Evolutionary conservation across 2,113 vertebrate species (phyloP).

Genomic region (Hypomesus transpacificus): DNA sequence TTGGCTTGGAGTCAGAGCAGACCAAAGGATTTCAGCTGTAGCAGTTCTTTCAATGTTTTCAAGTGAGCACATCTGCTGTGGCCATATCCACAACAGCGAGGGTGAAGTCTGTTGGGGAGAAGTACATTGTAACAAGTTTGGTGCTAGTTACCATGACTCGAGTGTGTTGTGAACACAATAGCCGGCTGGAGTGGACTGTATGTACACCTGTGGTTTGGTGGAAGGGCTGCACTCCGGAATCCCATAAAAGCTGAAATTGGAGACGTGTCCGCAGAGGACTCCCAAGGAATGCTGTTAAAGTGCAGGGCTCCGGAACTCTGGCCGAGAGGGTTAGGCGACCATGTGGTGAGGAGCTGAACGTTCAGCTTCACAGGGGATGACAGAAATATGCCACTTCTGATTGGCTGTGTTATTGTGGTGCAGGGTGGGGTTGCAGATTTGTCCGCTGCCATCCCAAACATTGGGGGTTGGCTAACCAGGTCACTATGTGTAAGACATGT

Average conservation of each 20-base stretch:
- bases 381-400: slow-evolving; percentile 29
- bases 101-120: not conserved
- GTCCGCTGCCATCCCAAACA: slow-evolving; percentile 29
- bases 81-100: not conserved
- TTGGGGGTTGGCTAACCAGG: slow-evolving; percentile 10
- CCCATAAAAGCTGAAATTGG: slow-evolving; percentile 56
- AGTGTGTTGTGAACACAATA: slow-evolving; percentile 38
- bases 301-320: slow-evolving; percentile 34
- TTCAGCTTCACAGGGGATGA: slow-evolving; percentile 22
- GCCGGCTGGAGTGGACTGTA: slow-evolving; percentile 20
- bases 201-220: slow-evolving; percentile 55
- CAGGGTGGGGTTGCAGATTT: slow-evolving; percentile 18
- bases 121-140: not conserved
- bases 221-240: slow-evolving; percentile 17
- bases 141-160: not conserved
- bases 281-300: slow-evolving; percentile 55
- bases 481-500: too few species aligned
- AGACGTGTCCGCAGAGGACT: slow-evolving; percentile 42
- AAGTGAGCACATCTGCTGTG: not conserved
- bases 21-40: not conserved
- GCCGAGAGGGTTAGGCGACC: slow-evolving; percentile 21
- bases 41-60: not conserved
- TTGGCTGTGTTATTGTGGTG: slow-evolving; percentile 30
- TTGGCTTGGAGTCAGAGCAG: not conserved
- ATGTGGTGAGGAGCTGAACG: slow-evolving; percentile 10